Percentiles rank a stretch among this genome's conserved stretches.
phyloP scores from a whole-genome alignment of 2,797 vertebrate species.

The Diceros bicornis region DNA sequence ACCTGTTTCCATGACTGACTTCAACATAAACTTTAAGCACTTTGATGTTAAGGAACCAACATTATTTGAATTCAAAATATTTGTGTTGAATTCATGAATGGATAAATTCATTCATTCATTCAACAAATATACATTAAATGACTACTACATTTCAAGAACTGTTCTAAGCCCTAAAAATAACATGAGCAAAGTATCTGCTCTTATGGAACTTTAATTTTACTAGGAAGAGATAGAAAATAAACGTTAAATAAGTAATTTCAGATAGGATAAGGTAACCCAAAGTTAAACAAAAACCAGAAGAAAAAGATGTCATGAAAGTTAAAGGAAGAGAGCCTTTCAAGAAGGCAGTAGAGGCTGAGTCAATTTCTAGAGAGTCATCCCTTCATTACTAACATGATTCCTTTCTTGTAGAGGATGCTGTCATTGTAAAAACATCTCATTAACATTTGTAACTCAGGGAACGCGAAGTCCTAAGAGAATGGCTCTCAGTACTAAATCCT shows the following conservation, averaged over 20 bases:
- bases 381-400: not conserved
- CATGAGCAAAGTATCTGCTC: not conserved
- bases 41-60: not conserved
- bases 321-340: not conserved
- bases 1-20: not conserved
- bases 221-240: not conserved
- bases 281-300: not conserved
- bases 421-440: not conserved
- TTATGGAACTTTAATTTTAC: not conserved
- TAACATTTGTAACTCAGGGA: not conserved
- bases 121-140: not conserved
- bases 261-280: not conserved
- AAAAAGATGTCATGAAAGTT: not conserved
- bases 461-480: not conserved
- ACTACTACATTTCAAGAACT: not conserved
- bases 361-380: not conserved
- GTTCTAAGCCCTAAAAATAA: not conserved
- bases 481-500: not conserved
- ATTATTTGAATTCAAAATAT: not conserved
- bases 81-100: not conserved
- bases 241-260: not conserved
- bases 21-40: not conserved
- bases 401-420: not conserved
- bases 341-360: not conserved
- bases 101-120: not conserved